Percentiles rank a stretch among this genome's conserved stretches.
Conservation (phyloP, 2,113 vertebrate species). For the Salminus brasiliensis region DNA sequence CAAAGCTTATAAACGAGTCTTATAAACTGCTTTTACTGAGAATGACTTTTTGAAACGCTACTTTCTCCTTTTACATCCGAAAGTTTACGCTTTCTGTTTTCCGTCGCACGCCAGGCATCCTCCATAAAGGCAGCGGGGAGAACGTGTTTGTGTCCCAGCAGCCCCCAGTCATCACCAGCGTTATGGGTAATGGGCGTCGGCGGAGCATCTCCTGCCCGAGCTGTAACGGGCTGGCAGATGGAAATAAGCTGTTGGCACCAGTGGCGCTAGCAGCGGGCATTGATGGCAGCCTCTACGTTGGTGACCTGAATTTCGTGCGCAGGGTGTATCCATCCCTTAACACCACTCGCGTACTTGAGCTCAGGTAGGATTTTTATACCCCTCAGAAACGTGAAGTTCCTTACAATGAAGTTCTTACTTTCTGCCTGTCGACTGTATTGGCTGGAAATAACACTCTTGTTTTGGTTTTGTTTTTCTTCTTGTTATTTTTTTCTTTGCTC, state of each 20-base stretch:
- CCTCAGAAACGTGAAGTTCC: not conserved
- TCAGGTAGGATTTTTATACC: constrained; percentile 77
- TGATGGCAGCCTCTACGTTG: constrained; percentile 96
- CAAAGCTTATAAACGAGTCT: constrained; percentile 17
- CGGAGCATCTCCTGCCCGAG: constrained; percentile 98
- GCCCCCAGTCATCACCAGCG: constrained; percentile 93
- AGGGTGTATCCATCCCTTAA: constrained; percentile 96
- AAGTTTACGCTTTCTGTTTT: constrained; percentile 12
- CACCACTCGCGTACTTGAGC: constrained; percentile 94
- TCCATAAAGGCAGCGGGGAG: constrained; percentile 97
- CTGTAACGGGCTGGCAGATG: constrained; percentile 96
- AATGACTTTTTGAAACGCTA: not conserved
- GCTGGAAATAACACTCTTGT: constrained; percentile 69
- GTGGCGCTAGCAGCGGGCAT: constrained; percentile 94
- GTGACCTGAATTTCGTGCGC: constrained; percentile 97
- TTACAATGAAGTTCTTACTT: not conserved
- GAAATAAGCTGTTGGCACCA: constrained; percentile 98
- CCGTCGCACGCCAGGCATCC: constrained; percentile 80
- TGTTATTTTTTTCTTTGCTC: constrained; percentile 76
- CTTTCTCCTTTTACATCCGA: constrained; percentile 1
- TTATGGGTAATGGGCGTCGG: constrained; percentile 96
- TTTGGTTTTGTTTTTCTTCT: too few species aligned
- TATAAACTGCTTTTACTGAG: constrained; percentile 45
- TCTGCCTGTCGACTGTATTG: constrained; percentile 42
- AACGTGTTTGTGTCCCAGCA: constrained; percentile 97